A percentile compares a stretch with the other conserved stretches of the same genome.
These are phyloP conservation scores for Nemapogon koenigi DNA, from an alignment of 2,888 invertebrate genomes.

Conservation along the genomic window DNA sequence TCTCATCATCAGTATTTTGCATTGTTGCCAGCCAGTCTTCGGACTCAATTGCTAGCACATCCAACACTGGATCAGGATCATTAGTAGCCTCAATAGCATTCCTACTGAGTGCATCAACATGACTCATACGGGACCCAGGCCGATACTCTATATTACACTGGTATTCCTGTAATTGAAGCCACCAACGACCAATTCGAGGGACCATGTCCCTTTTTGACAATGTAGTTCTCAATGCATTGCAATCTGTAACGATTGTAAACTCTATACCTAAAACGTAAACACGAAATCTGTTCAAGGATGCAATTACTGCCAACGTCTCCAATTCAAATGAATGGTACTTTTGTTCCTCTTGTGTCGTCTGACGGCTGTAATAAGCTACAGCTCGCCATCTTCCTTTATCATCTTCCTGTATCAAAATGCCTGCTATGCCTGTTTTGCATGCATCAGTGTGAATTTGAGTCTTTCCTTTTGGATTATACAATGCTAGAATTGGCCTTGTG, in stretches of 20 bases:
- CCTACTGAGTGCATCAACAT: slow-evolving; percentile 27
- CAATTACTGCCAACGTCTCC: too few species aligned
- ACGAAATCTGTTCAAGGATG: too few species aligned
- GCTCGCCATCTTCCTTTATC: slow-evolving; percentile 13
- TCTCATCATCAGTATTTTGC: slow-evolving; percentile 14
- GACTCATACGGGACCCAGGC: slow-evolving; percentile 21
- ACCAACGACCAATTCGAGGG: slow-evolving; percentile 24
- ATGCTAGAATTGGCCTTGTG: slow-evolving; percentile 18
- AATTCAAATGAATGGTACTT: too few species aligned
- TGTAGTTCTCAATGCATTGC: too few species aligned
- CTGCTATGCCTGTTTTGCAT: slow-evolving; percentile 22
- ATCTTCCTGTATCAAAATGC: slow-evolving; percentile 22
- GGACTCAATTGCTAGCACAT: slow-evolving; percentile 10
- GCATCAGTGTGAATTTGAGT: slow-evolving; percentile 27
- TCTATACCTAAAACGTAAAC: slow-evolving; percentile 23
- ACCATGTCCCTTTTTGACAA: too few species aligned
- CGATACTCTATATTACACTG: slow-evolving; percentile 21
- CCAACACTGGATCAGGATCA: not conserved
- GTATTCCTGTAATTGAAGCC: slow-evolving; percentile 24
- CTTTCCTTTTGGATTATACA: slow-evolving; percentile 18
- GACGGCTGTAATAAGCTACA: slow-evolving; percentile 23
- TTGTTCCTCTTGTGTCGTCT: slow-evolving; percentile 22
- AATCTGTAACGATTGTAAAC: too few species aligned
- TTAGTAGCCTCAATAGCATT: slow-evolving; percentile 14
- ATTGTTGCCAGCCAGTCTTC: slow-evolving; percentile 16